These are phyloP conservation scores for Prietella phreatophila DNA, from an alignment of 2,113 vertebrate species.

Conservation along the genomic window DNA sequence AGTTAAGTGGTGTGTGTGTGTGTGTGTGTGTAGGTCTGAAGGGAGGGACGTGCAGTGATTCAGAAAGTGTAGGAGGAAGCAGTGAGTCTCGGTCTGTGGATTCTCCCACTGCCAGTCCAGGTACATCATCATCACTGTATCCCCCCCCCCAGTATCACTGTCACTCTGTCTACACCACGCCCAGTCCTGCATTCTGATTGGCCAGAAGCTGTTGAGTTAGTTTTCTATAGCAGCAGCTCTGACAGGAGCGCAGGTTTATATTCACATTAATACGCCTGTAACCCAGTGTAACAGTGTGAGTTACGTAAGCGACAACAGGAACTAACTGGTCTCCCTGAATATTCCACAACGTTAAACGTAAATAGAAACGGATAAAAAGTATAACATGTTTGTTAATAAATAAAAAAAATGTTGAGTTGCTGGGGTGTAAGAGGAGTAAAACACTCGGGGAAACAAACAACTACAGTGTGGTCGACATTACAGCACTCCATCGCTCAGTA, in stretches of 20 bases:
- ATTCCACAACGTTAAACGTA: neutral
- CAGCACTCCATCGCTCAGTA: neutral
- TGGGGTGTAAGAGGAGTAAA: neutral
- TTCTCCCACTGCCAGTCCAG: slow-evolving; percentile 95
- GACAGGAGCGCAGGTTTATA: too few species aligned
- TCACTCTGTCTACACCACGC: neutral
- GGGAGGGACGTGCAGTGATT: slow-evolving; percentile 93
- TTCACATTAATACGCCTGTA: too few species aligned
- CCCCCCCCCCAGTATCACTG: neutral
- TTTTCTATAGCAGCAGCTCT: neutral
- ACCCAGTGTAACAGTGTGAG: neutral
- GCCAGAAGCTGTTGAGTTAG: neutral
- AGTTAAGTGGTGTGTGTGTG: slow-evolving; percentile 28
- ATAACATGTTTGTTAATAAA: neutral
- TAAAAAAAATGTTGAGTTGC: neutral
- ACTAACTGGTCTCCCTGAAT: neutral
- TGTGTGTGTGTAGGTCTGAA: slow-evolving; percentile 56
- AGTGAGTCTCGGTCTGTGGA: slow-evolving; percentile 96
- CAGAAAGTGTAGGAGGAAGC: slow-evolving; percentile 95
- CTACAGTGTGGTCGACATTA: neutral
- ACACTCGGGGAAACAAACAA: neutral
- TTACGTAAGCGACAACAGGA: neutral
- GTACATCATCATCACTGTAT: slow-evolving; percentile 62
- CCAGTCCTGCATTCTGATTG: neutral
- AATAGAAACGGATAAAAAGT: neutral